A percentile compares a stretch with the other conserved stretches of the same genome.
These are phyloP conservation scores for Ataeniobius toweri DNA, from an alignment of 2,797 vertebrate species.

Conservation along the genomic window DNA sequence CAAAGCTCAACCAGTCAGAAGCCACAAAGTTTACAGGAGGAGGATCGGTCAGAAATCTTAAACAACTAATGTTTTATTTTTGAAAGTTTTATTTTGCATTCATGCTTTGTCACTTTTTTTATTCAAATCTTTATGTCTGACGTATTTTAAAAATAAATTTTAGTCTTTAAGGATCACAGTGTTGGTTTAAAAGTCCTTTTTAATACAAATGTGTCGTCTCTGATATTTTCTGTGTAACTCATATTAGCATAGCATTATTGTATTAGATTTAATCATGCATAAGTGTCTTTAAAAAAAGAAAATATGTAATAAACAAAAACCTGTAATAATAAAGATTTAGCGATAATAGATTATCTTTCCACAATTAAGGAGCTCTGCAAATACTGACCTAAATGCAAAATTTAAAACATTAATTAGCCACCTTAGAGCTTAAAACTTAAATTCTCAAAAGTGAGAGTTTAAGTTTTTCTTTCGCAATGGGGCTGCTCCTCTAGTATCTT, in stretches of 20 bases:
- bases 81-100: background rate
- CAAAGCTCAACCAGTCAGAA: background rate
- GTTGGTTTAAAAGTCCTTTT: background rate
- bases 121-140: background rate
- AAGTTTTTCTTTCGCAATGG: no score
- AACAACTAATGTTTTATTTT: background rate
- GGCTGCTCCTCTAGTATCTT: no score
- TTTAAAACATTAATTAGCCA: no score
- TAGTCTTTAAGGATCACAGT: background rate
- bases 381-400: no score
- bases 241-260: background rate
- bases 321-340: no score
- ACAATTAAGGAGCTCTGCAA: no score
- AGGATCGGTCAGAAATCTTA: background rate
- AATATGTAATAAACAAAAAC: no score
- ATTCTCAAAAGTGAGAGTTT: no score
- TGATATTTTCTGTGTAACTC: background rate
- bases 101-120: background rate
- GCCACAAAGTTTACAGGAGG: background rate
- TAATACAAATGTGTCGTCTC: background rate
- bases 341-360: no score
- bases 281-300: background rate
- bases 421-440: no score
- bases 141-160: background rate
- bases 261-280: background rate